phyloP scores from a whole-genome alignment of 2,888 invertebrate species.

The Drosophila siamana region DNA sequence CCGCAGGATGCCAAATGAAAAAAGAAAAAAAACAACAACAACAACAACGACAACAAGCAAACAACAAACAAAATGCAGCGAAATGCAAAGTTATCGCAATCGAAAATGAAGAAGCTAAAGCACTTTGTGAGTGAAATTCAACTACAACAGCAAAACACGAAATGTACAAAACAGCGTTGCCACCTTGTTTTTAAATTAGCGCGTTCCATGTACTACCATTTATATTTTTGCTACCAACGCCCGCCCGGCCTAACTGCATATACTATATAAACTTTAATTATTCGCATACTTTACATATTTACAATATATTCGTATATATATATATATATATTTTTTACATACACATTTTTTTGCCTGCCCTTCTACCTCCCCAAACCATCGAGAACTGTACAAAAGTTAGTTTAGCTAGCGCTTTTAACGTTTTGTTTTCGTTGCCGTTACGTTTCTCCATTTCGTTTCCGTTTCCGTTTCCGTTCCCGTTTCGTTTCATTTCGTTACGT shows the following conservation, averaged over 20 bases:
- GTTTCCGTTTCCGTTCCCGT: slow-evolving; percentile 23
- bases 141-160: slow-evolving; percentile 13
- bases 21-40: slow-evolving; percentile 1
- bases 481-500: slow-evolving; percentile 56
- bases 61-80: background rate
- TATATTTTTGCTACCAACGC: slow-evolving; percentile 44
- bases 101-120: slow-evolving; percentile 15
- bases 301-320: slow-evolving; percentile 25
- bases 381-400: slow-evolving; percentile 43
- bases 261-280: slow-evolving; percentile 18
- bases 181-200: slow-evolving; percentile 55
- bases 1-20: slow-evolving; percentile 44
- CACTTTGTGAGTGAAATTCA: slow-evolving; percentile 56
- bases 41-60: slow-evolving; percentile 24
- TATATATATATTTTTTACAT: slow-evolving; percentile 17
- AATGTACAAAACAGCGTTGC: slow-evolving; percentile 61
- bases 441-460: slow-evolving; percentile 36
- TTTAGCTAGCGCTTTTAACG: slow-evolving; percentile 42
- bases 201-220: slow-evolving; percentile 68
- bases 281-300: slow-evolving; percentile 23
- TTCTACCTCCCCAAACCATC: slow-evolving; percentile 12
- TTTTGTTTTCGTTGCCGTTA: slow-evolving; percentile 24
- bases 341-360: slow-evolving; percentile 51
- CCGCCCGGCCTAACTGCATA: slow-evolving; percentile 70
- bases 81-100: background rate